Base-by-base conservation (phyloP, 2,113 vertebrate species). In the Gallinago jamesoni region DNA sequence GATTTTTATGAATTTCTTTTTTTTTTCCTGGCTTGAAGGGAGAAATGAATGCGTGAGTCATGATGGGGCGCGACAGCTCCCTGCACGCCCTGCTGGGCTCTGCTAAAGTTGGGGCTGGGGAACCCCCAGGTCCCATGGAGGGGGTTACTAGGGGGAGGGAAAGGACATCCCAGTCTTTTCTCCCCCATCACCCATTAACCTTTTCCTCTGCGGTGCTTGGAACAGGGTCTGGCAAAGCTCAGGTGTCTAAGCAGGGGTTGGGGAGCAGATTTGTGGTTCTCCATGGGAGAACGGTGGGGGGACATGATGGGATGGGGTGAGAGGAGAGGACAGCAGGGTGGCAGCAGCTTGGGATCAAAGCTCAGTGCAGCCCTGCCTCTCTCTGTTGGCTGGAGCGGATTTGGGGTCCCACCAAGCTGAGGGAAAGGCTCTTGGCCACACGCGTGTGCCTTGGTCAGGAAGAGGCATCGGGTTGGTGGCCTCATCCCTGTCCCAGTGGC, bases 51-150 rank as follows among this genome's bases (percentile, higher is more conserved):
- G 39, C 10, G 10, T 39, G 39, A 39, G 39, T 39, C 39, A 39
- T 39, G 39, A 39, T 39, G 39, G 39, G 73, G 39, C 47, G 77
- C 92, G 94, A 94, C 93, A 95, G 72, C 57, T 95, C 82, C 37
- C 59, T 80, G 52, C 2, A 0, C 12, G 19, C 72, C 48, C 68
- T 3, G 66, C 78, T 67, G 39, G 83, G 60, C 45, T 67, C n/a
- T 63, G 3, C 68, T 0, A 0, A 66, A 75, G 53, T 23, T 3
- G 17, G 86, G 41, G 41, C 41, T 43, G 41, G 41, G 41, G 41
- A 43, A 43, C 41, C 41, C 41, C 41, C 41, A 43, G 41, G 41
- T 43, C 41, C 41, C 41, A 43, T 37, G 4, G 6, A 6, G 22
- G 21, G 22, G 41, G 39, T 39, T 39, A 39, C 39, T 43, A 43